Evolutionary conservation across 2,797 vertebrate species (phyloP).

Genomic region (Poeciliopsis turneri): DNA sequence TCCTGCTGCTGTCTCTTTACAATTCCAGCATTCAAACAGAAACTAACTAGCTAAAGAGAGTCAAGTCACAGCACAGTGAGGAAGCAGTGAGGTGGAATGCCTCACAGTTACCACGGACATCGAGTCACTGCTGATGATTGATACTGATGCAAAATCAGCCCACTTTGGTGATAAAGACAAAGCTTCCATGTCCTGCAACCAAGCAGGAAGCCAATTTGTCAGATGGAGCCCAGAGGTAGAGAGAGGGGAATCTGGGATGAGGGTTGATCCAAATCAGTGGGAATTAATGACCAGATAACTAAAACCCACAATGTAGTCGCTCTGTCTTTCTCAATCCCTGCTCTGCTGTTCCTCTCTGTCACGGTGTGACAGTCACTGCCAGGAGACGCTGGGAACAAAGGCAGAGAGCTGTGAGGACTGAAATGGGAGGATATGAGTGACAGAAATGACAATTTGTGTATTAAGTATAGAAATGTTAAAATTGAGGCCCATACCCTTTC

Average conservation of each 20-base stretch:
- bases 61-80: neutral
- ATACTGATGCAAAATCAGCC: slow-evolving; percentile 57
- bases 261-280: slow-evolving; percentile 72
- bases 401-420: slow-evolving; percentile 8
- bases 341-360: slow-evolving; percentile 39
- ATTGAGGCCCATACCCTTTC: neutral
- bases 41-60: slow-evolving; percentile 1
- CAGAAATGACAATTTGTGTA: slow-evolving; percentile 3
- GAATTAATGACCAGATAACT: slow-evolving; percentile 77
- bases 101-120: slow-evolving; percentile 39
- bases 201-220: slow-evolving; percentile 63
- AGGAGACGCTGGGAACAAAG: slow-evolving; percentile 28
- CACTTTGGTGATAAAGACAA: slow-evolving; percentile 68
- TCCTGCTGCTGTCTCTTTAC: slow-evolving; percentile 5
- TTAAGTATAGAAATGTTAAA: slow-evolving; percentile 3
- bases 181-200: slow-evolving; percentile 56
- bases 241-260: slow-evolving; percentile 47
- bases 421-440: slow-evolving; percentile 14
- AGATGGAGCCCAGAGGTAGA: slow-evolving; percentile 59
- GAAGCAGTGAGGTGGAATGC: slow-evolving; percentile 20
- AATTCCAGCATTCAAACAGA: slow-evolving; percentile 13
- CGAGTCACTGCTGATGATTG: slow-evolving; percentile 37
- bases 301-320: slow-evolving; percentile 65
- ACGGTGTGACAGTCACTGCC: slow-evolving; percentile 36
- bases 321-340: slow-evolving; percentile 45